phyloP scores from a whole-genome alignment of 2,113 vertebrate species.

The Rhinopomastus cyanomelas region DNA sequence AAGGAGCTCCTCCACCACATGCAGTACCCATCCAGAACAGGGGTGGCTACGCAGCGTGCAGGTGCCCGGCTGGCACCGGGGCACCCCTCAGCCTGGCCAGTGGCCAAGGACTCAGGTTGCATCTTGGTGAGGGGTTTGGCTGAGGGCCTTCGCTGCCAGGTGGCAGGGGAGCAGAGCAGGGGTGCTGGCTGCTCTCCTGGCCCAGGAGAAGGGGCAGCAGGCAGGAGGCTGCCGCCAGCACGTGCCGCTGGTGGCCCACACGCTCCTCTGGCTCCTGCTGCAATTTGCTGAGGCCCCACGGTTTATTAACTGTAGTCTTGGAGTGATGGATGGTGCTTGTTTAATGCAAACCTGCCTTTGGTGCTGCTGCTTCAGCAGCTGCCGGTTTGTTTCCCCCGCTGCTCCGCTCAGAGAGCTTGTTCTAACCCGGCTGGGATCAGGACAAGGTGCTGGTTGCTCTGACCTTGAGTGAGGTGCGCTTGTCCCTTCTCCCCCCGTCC shows the following conservation, averaged over 20 bases:
- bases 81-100: not conserved
- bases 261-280: not conserved
- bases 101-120: not conserved
- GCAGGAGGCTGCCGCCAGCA: not conserved
- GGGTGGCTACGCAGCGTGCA: fast-evolving
- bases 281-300: not conserved
- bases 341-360: not conserved
- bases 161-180: not conserved
- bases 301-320: conserved; percentile 1
- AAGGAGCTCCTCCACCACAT: not conserved
- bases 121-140: fast-evolving
- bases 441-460: not conserved
- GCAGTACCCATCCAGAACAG: fast-evolving
- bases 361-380: not conserved
- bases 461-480: not conserved
- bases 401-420: not conserved
- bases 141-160: not conserved
- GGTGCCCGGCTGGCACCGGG: not conserved
- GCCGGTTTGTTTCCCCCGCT: not conserved
- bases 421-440: not conserved
- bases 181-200: not conserved
- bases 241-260: not conserved
- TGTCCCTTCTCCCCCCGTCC: not conserved
- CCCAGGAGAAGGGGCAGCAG: not conserved
- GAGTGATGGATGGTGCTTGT: conserved; percentile 23